Base-by-base conservation (phyloP, 2,113 vertebrate genomes). In the Podarcis raffonei region DNA sequence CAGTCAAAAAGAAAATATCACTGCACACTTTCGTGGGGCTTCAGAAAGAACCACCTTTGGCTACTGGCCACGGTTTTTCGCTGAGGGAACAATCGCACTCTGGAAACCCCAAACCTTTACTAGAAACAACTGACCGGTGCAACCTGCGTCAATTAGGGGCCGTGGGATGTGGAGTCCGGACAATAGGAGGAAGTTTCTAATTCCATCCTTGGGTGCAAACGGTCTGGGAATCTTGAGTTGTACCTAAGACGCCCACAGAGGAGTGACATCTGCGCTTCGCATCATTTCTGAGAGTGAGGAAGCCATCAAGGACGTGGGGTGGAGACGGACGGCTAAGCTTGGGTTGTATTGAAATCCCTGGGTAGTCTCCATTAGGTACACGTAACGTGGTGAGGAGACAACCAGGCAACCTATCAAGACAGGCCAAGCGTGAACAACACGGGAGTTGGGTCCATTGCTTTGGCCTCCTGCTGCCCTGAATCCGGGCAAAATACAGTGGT, bases 101-200 rank as follows among this genome's bases (percentile, higher is more conserved):
- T 83, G 92, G 82, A 93, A 91, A 93, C 8, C 89, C 87, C 89
- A n/a, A 15, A 18, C 87, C 89, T 93, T 83, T 89, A 80, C 94
- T 93, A 78, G 94, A 95, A 92, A 94, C 75, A 91, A 91, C 89
- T 2, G 79, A 94, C 90, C 25, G 13, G 62, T 85, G 89, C 94
- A 87, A 97, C 94, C 80, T 97, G 94, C 97, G 97, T 97, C 97
- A 97, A 95, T 91, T 89, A 75, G 89, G 94, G 94, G 92, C 95
- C 65, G 57, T 93, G 96, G 95, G 96, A 95, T 95, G 2, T 11
- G 89, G 80, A 80, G 13, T 57, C 0, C n/a, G 87, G 94, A 98
- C 97, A 98, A 98, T 97, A 94, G 95, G 83, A 97, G 97, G 97
- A 98, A 97, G 95, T 89, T 53, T 92, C 96, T 89, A 96, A 95